A percentile compares a stretch with the other conserved stretches of the same genome.
Evolutionary conservation across 1,140 invertebrate species (phyloP).

Genomic region (Proctacanthus coquilletti): DNA sequence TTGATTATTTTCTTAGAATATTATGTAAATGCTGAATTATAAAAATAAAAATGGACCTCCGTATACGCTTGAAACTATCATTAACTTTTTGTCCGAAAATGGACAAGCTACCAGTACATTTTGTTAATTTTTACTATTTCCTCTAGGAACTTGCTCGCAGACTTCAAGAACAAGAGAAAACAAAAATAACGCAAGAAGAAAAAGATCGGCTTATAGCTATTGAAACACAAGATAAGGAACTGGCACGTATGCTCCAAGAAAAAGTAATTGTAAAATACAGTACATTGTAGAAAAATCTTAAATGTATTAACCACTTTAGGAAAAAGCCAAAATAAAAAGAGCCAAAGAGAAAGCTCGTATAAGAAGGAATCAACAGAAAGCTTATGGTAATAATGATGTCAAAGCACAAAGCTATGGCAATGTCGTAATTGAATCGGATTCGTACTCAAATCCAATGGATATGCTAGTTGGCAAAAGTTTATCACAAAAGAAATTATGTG

Average conservation of each 20-base stretch:
- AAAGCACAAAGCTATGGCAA: conserved; percentile 7
- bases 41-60: too few relatives aligned
- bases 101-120: too few relatives aligned
- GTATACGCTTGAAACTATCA: too few relatives aligned
- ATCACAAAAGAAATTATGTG: conserved; percentile 5
- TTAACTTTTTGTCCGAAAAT: too few relatives aligned
- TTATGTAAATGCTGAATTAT: too few relatives aligned
- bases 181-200: conserved; percentile 35
- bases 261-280: conserved; percentile 34
- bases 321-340: conserved; percentile 49
- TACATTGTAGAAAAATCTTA: not conserved
- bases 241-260: conserved; percentile 79
- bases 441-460: conserved; percentile 26
- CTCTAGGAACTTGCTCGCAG: conserved; percentile 34
- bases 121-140: too few relatives aligned
- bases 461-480: conserved; percentile 13
- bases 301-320: conserved; percentile 27
- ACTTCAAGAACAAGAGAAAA: conserved; percentile 41
- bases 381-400: conserved; percentile 8
- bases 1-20: too few relatives aligned
- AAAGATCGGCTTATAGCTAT: conserved; percentile 60
- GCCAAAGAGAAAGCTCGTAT: conserved; percentile 50
- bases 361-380: conserved; percentile 33
- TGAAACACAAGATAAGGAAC: conserved; percentile 79
- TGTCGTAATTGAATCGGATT: conserved; percentile 15